phyloP scores from a whole-genome alignment of 2,797 vertebrate species.

The Hybognathus amarus region DNA sequence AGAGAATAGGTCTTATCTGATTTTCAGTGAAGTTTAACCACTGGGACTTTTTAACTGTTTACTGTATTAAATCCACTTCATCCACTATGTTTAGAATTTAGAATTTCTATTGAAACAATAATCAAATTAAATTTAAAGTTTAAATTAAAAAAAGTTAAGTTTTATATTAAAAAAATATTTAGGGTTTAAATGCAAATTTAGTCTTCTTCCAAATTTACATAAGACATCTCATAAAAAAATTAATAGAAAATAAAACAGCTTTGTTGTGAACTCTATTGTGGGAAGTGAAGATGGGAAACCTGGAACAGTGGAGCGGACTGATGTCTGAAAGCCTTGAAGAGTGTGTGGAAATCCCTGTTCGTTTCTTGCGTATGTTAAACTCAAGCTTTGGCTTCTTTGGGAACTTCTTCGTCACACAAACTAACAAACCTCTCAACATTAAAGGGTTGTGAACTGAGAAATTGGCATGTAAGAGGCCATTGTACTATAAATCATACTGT shows the following conservation, averaged over 20 bases:
- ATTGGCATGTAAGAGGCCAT: neutral
- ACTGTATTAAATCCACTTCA: neutral
- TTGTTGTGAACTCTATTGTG: too few relatives aligned
- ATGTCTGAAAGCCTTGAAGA: neutral
- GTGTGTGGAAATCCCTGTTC: neutral
- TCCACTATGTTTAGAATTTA: neutral
- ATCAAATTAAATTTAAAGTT: neutral
- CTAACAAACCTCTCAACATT: neutral
- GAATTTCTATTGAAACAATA: neutral
- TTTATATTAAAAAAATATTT: too few relatives aligned
- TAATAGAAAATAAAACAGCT: neutral
- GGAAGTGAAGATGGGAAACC: neutral
- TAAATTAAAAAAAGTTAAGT: too few relatives aligned
- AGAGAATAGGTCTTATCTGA: neutral
- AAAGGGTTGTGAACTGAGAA: neutral
- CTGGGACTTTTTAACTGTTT: neutral
- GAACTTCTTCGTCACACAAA: neutral
- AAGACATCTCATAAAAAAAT: neutral
- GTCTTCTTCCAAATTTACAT: too few relatives aligned
- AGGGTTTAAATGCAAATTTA: neutral
- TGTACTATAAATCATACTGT: neutral
- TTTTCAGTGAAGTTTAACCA: neutral
- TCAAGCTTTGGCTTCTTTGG: neutral
- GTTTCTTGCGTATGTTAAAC: slow-evolving; percentile 3
- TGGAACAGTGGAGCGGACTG: neutral